Percentiles rank a stretch among this genome's conserved stretches.
Evolutionary conservation across 2,797 vertebrate species (phyloP).

Genomic region (Hypotaenidia okinawae): DNA sequence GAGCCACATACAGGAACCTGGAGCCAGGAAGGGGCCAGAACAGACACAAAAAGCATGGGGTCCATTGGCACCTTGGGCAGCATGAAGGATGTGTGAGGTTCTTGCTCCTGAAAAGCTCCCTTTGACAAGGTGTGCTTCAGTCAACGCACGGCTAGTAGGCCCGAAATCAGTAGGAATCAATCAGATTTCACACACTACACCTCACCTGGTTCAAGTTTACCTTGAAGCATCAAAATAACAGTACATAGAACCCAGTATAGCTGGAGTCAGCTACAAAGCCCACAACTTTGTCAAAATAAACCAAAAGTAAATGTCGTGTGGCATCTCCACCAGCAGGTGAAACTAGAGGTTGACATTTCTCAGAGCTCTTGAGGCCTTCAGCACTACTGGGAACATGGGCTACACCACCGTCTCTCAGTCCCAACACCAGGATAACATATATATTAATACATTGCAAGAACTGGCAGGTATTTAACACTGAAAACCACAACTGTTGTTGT

Average conservation of each 20-base stretch:
- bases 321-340: not conserved
- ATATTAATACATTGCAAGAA: not conserved
- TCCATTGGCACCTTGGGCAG: not conserved
- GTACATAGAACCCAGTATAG: not conserved
- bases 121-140: not conserved
- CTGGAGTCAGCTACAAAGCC: not conserved
- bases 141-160: not conserved
- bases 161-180: not conserved
- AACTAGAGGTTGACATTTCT: not conserved
- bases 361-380: not conserved
- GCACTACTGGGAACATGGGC: not conserved
- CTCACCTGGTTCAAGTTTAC: not conserved
- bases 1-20: not conserved
- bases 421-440: not conserved
- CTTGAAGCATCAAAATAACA: not conserved
- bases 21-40: not conserved
- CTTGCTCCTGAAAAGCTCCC: not conserved
- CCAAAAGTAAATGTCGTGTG: not conserved
- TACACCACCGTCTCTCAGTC: not conserved
- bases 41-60: fast-evolving
- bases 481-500: not conserved
- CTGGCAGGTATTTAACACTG: not conserved
- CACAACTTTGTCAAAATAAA: not conserved
- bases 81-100: not conserved
- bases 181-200: not conserved